Evolutionary conservation across 1,140 invertebrate species (phyloP), one percentile per base, ranked within the genome.

Genomic region (Nautilus pompilius): DNA sequence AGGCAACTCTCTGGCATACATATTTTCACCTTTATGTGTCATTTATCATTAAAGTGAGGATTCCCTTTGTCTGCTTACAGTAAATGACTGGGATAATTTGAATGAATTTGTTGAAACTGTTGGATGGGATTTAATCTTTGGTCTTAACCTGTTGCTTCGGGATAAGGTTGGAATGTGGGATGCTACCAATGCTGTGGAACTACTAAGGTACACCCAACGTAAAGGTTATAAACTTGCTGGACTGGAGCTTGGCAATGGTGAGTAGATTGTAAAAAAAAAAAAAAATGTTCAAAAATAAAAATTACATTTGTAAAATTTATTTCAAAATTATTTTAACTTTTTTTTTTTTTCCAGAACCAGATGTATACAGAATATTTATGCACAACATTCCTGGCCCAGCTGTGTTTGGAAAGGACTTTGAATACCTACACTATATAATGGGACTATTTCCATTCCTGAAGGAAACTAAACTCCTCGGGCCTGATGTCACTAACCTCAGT

Each of bases 191-290:
- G 88, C 88, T 15, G 76, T 80, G 60, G 74, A 87, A 65, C 80
- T 91, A n/a, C 81, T 91, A 48, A 65, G 84, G 57, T 90, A 88
- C 77, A 87, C 87, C 13, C 54, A 76, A 6, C 71, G 81, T 22
- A 67, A 64, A 49, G 71, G 71, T 29, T 82, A 87, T 49, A 81
- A 84, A 72, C 70, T 84, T 56, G 68, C 89, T 3, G 86, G 88
- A 67, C 91, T 89, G 88, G 88, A 91, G 77, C 81, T 91, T 33
- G 90, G 90, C 67, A 91, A 91, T 86, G 90, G 87, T 88, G 80
- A 73, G 53, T 63, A n/a, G n/a, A 3, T 26, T 53, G 24, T 58
- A 29, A 0, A 36, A 8, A 20, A 13, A 20, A 20, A 28, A n/a
- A 24, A 33, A 17, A 33, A 28, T 15, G 13, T n/a, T 17, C 10